A percentile compares a stretch with the other conserved stretches of the same genome.
phyloP scores from a whole-genome alignment of 1,140 invertebrate species.

The Cydia splendana region DNA sequence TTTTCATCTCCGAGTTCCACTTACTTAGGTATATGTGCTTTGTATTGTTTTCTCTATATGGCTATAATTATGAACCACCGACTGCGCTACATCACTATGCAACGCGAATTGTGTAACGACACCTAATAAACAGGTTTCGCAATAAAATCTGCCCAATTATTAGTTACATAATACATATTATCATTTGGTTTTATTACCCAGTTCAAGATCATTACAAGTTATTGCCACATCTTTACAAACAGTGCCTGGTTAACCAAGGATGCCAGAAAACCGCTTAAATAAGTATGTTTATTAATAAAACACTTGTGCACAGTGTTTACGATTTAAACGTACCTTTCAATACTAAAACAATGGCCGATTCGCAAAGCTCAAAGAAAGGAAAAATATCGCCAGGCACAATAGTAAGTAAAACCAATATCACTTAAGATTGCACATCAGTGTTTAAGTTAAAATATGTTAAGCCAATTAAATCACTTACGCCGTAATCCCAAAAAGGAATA shows the following conservation, averaged over 20 bases:
- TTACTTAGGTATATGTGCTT: neutral
- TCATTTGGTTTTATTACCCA: neutral
- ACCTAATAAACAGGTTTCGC: constrained; percentile 14
- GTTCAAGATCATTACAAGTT: too few species aligned
- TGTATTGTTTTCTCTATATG: neutral
- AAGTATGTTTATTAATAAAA: too few species aligned
- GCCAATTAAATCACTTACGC: constrained; percentile 44
- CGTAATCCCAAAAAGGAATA: constrained; percentile 40
- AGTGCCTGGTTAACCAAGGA: too few species aligned
- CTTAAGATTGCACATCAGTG: neutral
- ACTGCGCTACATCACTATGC: neutral
- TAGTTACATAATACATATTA: neutral
- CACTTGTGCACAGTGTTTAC: neutral
- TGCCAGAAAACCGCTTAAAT: too few species aligned
- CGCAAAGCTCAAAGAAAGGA: neutral
- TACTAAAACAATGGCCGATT: neutral
- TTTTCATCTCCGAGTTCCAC: neutral
- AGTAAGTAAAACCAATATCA: constrained; percentile 1
- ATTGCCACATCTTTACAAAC: too few species aligned
- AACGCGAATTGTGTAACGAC: constrained; percentile 13
- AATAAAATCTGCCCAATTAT: neutral
- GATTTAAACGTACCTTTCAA: constrained; percentile 11
- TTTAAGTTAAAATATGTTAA: neutral
- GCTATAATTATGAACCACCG: neutral
- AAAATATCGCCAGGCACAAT: constrained; percentile 29